Evolutionary conservation across 2,113 vertebrate genomes (phyloP).

Genomic region (Oreocharis arfaki): DNA sequence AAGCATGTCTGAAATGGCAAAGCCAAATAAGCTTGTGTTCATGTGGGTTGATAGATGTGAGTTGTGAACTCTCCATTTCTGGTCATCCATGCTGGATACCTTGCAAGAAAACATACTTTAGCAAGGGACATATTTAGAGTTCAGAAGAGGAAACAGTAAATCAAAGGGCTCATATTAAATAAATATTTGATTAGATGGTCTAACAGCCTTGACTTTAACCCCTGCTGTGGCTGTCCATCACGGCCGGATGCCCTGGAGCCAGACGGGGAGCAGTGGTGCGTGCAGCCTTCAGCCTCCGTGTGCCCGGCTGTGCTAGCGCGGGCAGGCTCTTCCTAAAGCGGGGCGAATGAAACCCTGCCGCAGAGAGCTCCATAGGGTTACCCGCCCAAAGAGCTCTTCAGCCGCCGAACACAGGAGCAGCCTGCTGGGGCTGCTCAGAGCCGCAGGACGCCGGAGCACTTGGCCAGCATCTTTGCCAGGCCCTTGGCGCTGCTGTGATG

Average conservation of each 20-base stretch:
- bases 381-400: background rate
- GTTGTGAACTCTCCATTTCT: background rate
- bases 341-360: rapidly evolving
- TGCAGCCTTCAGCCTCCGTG: rapidly evolving
- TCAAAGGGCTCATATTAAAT: background rate
- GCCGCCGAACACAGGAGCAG: rapidly evolving
- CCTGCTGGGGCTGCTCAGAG: no score
- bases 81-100: background rate
- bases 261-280: rapidly evolving
- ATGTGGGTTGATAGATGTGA: background rate
- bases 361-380: background rate
- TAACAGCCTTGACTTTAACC: background rate
- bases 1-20: rapidly evolving
- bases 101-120: background rate
- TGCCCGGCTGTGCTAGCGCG: background rate
- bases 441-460: rapidly evolving
- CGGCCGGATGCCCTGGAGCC: rapidly evolving
- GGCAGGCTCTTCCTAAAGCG: background rate
- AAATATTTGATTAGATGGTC: background rate
- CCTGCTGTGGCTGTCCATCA: background rate
- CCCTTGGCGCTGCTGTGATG: rapidly evolving
- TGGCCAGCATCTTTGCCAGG: background rate
- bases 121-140: background rate
- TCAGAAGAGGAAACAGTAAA: background rate
- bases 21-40: rapidly evolving